Conservation (phyloP, 1,140 invertebrate species). For the Campoletis sonorensis region DNA sequence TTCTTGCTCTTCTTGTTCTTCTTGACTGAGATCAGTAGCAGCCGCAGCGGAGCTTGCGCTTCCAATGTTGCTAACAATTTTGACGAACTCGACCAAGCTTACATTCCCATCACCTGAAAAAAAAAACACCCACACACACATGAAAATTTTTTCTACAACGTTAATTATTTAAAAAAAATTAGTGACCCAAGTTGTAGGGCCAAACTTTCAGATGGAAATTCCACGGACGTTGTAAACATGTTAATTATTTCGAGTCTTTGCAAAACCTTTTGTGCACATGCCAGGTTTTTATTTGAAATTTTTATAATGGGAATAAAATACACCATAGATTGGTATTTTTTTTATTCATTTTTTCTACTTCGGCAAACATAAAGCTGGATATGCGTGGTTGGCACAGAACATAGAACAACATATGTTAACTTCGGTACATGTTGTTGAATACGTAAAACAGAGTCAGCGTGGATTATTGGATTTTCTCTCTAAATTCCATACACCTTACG, state of each 20-base stretch:
- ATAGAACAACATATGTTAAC: constrained; percentile 12
- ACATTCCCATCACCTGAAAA: constrained; percentile 90
- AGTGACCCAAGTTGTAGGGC: neutral
- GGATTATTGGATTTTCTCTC: constrained; percentile 43
- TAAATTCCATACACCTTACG: constrained; percentile 26
- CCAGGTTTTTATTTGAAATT: neutral
- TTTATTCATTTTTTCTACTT: neutral
- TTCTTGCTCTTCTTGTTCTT: constrained; percentile 88
- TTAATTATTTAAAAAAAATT: constrained; percentile 27
- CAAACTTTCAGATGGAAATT: neutral
- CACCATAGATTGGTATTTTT: neutral
- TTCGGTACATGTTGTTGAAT: constrained; percentile 19
- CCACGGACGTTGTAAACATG: neutral
- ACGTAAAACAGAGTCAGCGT: constrained; percentile 21
- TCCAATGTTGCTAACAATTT: constrained; percentile 91
- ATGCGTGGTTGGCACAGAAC: neutral
- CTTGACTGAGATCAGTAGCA: constrained; percentile 77
- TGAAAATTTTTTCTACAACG: too few relatives aligned
- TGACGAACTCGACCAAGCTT: constrained; percentile 94
- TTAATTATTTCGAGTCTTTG: neutral
- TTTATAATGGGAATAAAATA: neutral
- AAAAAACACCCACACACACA: too few relatives aligned
- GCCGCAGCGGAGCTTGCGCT: constrained; percentile 77
- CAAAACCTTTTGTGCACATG: neutral
- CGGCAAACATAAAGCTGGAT: neutral